A percentile compares a stretch with the other conserved stretches of the same genome.
These are phyloP conservation scores for Dromiciops gliroides DNA, from an alignment of 2,113 vertebrate genomes.

Conservation along the genomic window DNA sequence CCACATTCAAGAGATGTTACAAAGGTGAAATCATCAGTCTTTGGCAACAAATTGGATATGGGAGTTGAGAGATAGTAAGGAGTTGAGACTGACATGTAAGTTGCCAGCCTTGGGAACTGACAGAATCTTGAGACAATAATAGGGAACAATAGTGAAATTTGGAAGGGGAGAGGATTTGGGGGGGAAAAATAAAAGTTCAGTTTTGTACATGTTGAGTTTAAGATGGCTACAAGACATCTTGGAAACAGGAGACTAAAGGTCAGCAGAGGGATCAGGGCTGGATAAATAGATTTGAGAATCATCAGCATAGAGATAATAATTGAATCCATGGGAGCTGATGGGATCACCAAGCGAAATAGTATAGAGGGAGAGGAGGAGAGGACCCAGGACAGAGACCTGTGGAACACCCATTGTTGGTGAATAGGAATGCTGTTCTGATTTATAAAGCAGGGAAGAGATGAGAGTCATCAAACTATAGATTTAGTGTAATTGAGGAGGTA, in stretches of 20 bases:
- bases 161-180: background rate
- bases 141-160: background rate
- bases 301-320: background rate
- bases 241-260: background rate
- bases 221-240: background rate
- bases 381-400: background rate
- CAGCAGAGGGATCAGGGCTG: background rate
- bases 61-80: background rate
- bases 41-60: background rate
- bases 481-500: background rate
- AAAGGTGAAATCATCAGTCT: background rate
- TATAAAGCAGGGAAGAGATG: background rate
- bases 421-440: background rate
- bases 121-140: background rate
- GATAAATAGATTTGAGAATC: background rate
- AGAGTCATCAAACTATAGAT: background rate
- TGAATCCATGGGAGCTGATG: background rate
- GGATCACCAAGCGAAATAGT: background rate
- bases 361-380: background rate
- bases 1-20: background rate
- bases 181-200: background rate
- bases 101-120: background rate
- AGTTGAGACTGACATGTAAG: background rate
- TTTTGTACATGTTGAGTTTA: background rate
- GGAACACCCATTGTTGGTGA: background rate